Base-by-base conservation (phyloP, 2,888 invertebrate species). In the Tortricodes alternella region DNA sequence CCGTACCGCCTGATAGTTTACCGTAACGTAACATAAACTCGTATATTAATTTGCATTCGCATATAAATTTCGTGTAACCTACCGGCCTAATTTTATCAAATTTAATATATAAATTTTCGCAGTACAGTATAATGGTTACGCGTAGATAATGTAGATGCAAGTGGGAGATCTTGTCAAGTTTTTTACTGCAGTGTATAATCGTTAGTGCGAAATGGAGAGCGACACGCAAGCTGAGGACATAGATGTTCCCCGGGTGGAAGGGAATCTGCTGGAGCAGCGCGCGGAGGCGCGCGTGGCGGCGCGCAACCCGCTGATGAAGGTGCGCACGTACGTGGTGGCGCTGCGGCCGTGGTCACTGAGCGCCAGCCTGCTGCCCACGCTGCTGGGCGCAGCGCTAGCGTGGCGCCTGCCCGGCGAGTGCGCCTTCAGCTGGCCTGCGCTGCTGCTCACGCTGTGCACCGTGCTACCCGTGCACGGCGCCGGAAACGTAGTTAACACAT, bases 401-500 rank as follows among this genome's bases (percentile, higher is more conserved):
- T 97, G 96, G 85, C 96, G 97, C 70, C 92, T 95, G 56, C 94
- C 94, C 15, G 95, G 94, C 65, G 92, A 94, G 19, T 89, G 92
- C 24, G 94, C 94, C 61, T 97, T 98, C 82, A 96, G 95, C 76
- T 93, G 95, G 89, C 85, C 95, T 59, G 94, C 95, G 0, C 92
- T 98, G 64, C 72, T 98, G 38, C 91, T 97, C 9, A 97, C 98
- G 2, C 91, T 96, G 46, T 93, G 96, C 68, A 98, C 97, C 2
- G 95, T 97, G 16, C 92, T 98, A 58, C 96, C 96, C 1, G 98
- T 98, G 2, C 98, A 99, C 78, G 97, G 98, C 59, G 98, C 98
- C 59, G 98, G 98, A 49, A 99, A 99, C 85, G 95, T 98, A 34
- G 98, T 99, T 18, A 98, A 98, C 83, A 98, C 98, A 0, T 98